phyloP scores from a whole-genome alignment of 1,140 invertebrate genomes.

The Dendroctonus valens region DNA sequence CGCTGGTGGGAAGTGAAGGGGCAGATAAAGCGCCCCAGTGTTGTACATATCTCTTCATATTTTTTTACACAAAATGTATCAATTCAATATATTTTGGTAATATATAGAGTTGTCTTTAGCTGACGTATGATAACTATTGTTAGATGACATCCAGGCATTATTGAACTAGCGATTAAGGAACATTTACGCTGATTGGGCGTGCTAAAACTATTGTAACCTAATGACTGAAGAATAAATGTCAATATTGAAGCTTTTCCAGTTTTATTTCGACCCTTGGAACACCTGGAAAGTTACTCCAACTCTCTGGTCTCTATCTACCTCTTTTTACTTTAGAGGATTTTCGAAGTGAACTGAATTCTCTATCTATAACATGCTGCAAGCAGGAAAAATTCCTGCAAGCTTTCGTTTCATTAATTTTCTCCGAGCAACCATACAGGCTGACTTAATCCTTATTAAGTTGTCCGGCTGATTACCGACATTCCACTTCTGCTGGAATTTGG shows the following conservation, averaged over 20 bases:
- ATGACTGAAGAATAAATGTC: slow-evolving; percentile 19
- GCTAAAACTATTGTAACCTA: slow-evolving; percentile 8
- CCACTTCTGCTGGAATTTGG: too few species aligned
- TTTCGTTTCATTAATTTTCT: too few species aligned
- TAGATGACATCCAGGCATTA: slow-evolving; percentile 50
- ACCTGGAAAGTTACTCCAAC: too few species aligned
- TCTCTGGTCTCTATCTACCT: too few species aligned
- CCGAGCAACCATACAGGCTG: too few species aligned
- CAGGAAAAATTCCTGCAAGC: too few species aligned
- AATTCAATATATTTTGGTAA: slow-evolving; percentile 48
- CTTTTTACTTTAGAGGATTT: too few species aligned
- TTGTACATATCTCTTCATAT: slow-evolving; percentile 49
- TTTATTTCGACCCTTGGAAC: neutral
- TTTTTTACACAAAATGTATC: slow-evolving; percentile 45
- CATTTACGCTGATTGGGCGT: slow-evolving; percentile 1
- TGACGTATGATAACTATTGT: slow-evolving; percentile 47
- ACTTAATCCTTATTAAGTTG: too few species aligned
- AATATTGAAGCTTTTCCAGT: slow-evolving; percentile 1
- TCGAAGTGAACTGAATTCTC: too few species aligned
- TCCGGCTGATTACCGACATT: too few species aligned
- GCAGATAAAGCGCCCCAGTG: slow-evolving; percentile 12
- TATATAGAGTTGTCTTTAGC: slow-evolving; percentile 36
- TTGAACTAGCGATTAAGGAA: slow-evolving; percentile 4
- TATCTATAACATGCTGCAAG: too few species aligned
- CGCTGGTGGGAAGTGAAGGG: neutral